Conservation (phyloP, 2,888 invertebrate genomes). For the Ligdia adustata region DNA sequence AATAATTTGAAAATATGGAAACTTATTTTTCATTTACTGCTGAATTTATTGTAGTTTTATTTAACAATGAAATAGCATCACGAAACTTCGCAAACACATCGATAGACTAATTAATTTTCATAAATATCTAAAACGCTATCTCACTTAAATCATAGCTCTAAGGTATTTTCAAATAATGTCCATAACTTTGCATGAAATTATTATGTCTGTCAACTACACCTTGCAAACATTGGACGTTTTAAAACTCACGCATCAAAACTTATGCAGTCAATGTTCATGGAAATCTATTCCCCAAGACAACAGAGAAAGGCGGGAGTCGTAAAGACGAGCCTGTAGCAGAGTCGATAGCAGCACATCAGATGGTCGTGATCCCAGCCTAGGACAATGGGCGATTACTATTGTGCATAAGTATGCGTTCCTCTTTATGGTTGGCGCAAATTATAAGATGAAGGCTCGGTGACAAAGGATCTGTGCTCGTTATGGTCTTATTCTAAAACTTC, state of each 20-base stretch:
- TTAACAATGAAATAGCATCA: no score
- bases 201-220: no score
- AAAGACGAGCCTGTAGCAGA: slow-evolving; percentile 19
- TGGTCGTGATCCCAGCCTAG: slow-evolving; percentile 65
- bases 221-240: no score
- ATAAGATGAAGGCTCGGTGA: slow-evolving; percentile 23
- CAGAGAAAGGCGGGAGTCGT: slow-evolving; percentile 17
- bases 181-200: no score
- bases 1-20: neutral
- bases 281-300: slow-evolving; percentile 6
- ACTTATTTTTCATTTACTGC: no score
- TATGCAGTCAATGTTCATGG: neutral
- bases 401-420: slow-evolving; percentile 55
- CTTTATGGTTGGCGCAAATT: slow-evolving; percentile 45
- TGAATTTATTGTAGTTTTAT: no score
- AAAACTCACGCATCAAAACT: neutral
- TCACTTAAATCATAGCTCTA: no score
- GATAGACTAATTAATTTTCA: no score
- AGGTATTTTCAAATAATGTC: no score
- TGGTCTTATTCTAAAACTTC: neutral
- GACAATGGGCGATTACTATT: slow-evolving; percentile 77
- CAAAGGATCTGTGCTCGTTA: neutral
- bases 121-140: no score
- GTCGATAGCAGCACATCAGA: slow-evolving; percentile 58
- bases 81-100: no score